Evolutionary conservation across 2,888 invertebrate species (phyloP).

Genomic region (Cremastinae sp.): DNA sequence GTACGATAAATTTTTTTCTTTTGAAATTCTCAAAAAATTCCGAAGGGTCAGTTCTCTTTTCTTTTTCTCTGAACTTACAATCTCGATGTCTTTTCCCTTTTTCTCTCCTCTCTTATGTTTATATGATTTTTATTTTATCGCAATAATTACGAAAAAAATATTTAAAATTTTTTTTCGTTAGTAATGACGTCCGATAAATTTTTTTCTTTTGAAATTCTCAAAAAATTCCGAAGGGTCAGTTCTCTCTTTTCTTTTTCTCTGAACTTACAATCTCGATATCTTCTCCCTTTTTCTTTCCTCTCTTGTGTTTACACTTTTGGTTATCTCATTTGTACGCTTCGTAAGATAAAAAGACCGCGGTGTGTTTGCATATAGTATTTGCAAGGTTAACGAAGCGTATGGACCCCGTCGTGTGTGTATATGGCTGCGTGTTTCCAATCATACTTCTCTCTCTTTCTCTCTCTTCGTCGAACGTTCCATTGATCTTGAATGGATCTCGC

Average conservation of each 20-base stretch:
- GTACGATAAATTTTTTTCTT: too few relatives aligned
- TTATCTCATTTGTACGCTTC: conserved; percentile 10
- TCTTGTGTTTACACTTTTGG: conserved; percentile 5
- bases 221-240: conserved; percentile 1
- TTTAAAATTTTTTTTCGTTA: too few relatives aligned
- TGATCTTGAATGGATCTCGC: conserved; percentile 46
- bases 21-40: too few relatives aligned
- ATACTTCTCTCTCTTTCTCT: too few relatives aligned
- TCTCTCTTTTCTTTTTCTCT: not conserved
- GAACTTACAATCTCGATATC: not conserved
- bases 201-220: conserved; percentile 17
- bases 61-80: too few relatives aligned
- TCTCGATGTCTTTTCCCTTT: too few relatives aligned
- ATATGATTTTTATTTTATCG: too few relatives aligned
- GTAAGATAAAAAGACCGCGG: conserved; percentile 18
- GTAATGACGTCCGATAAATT: too few relatives aligned
- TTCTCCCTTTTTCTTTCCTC: not conserved
- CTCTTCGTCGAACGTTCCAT: conserved; percentile 24
- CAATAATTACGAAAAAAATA: too few relatives aligned
- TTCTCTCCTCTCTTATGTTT: not conserved
- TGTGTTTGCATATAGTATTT: conserved; percentile 46
- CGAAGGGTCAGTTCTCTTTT: too few relatives aligned
- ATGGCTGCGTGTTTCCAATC: too few relatives aligned
- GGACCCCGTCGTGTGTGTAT: too few relatives aligned
- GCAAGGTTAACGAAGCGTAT: conserved; percentile 46